A percentile compares a stretch with the other conserved stretches of the same genome.
These are phyloP conservation scores for Aptenodytes forsteri DNA, from an alignment of 2,113 vertebrate genomes.

Conservation along the genomic window DNA sequence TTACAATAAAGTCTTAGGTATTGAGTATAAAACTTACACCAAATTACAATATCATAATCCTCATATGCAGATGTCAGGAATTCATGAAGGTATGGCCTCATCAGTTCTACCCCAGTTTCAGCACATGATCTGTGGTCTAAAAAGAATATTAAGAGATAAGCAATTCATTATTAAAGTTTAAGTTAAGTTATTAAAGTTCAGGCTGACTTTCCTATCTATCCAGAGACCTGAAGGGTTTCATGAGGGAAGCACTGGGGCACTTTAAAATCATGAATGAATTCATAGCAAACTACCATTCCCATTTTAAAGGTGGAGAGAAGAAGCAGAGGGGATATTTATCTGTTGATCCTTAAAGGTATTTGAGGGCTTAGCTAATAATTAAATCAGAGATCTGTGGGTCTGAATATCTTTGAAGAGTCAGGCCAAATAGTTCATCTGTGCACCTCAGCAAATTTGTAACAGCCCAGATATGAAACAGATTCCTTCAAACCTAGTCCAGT, in stretches of 20 bases:
- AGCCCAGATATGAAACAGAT: neutral
- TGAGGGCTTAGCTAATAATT: neutral
- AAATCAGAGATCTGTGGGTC: neutral
- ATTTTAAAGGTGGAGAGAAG: neutral
- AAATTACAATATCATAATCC: constrained; percentile 99
- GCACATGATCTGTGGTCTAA: constrained; percentile 98
- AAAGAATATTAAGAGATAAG: neutral
- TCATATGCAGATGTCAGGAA: constrained; percentile 97
- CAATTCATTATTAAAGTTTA: neutral
- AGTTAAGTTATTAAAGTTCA: neutral
- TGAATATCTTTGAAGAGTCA: neutral
- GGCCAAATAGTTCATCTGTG: neutral
- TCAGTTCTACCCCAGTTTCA: constrained; percentile 95
- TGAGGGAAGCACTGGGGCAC: neutral
- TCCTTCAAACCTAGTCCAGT: neutral
- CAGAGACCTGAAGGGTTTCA: neutral
- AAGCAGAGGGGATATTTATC: neutral
- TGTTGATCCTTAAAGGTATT: neutral
- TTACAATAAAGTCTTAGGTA: constrained; percentile 1
- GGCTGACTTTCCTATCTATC: neutral
- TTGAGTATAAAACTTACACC: constrained; percentile 86
- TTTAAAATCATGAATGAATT: neutral
- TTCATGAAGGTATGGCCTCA: constrained; percentile 97
- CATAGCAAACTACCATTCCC: neutral
- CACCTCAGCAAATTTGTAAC: neutral